Evolutionary conservation across 1,140 invertebrate genomes (phyloP).

Genomic region (Drosophila fuyamai): DNA sequence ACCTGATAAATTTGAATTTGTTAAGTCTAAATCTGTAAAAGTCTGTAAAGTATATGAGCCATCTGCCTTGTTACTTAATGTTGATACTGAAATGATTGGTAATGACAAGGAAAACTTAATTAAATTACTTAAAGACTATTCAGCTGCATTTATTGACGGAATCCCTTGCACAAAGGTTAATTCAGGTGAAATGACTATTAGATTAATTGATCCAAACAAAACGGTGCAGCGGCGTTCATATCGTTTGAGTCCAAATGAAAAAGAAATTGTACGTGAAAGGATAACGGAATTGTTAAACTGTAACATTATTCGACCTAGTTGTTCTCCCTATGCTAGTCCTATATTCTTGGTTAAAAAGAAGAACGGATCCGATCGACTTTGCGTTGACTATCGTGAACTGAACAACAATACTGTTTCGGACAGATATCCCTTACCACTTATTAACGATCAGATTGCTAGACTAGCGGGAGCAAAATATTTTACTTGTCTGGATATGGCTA

Average conservation of each 20-base stretch:
- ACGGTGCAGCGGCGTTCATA: constrained; percentile 5
- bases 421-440: constrained; percentile 13
- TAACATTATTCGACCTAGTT: constrained; percentile 26
- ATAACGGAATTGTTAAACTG: constrained; percentile 17
- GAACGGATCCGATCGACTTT: constrained; percentile 5
- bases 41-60: constrained; percentile 1
- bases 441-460: constrained; percentile 11
- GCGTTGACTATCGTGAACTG: constrained; percentile 15
- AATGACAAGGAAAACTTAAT: constrained; percentile 22
- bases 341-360: constrained; percentile 20
- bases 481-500: constrained; percentile 2
- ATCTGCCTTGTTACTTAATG: constrained; percentile 11
- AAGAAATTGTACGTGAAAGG: constrained; percentile 5
- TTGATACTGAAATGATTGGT: constrained; percentile 12
- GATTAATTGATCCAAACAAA: background rate
- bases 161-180: constrained; percentile 27
- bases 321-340: constrained; percentile 11
- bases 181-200: constrained; percentile 19
- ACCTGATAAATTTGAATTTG: constrained; percentile 7
- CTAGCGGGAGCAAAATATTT: constrained; percentile 9
- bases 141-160: constrained; percentile 13
- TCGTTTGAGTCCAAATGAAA: constrained; percentile 14
- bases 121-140: constrained; percentile 34
- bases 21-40: constrained; percentile 1
- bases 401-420: constrained; percentile 20